Evolutionary conservation across 2,797 vertebrate species (phyloP).

Genomic region (Danio jaintianensis): DNA sequence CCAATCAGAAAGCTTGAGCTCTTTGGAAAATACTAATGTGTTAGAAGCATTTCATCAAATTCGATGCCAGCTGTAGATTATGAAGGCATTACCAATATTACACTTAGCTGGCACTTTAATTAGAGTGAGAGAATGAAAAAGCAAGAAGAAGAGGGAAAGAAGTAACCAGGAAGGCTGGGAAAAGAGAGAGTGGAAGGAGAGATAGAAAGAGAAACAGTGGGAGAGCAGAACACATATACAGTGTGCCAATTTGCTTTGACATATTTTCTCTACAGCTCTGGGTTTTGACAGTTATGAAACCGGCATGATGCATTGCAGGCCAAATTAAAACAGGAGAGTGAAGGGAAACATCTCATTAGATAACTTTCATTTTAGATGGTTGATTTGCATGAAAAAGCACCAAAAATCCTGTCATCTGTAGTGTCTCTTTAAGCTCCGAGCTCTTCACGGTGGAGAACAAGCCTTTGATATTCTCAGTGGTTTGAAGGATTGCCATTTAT

Average conservation of each 20-base stretch:
- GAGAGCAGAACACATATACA: slow-evolving; percentile 61
- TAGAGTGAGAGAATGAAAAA: slow-evolving; percentile 12
- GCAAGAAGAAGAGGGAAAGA: neutral
- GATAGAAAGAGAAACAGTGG: slow-evolving; percentile 11
- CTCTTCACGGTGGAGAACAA: slow-evolving; percentile 25
- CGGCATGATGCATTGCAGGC: slow-evolving; percentile 45
- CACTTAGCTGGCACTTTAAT: slow-evolving; percentile 38
- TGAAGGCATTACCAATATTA: slow-evolving; percentile 37
- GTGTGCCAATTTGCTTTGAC: slow-evolving; percentile 57
- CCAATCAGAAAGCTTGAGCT: slow-evolving; percentile 26
- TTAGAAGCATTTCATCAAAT: slow-evolving; percentile 50
- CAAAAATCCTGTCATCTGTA: slow-evolving; percentile 29
- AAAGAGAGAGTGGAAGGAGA: slow-evolving; percentile 11
- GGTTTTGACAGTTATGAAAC: slow-evolving; percentile 53
- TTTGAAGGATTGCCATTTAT: slow-evolving; percentile 45
- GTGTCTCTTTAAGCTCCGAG: slow-evolving; percentile 35
- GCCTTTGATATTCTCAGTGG: slow-evolving; percentile 29
- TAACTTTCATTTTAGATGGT: slow-evolving; percentile 39
- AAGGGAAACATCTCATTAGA: slow-evolving; percentile 55
- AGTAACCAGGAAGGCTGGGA: neutral
- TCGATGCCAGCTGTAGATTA: slow-evolving; percentile 50
- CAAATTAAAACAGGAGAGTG: slow-evolving; percentile 41
- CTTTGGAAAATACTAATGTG: slow-evolving; percentile 33
- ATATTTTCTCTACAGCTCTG: slow-evolving; percentile 37
- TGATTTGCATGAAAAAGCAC: slow-evolving; percentile 45